Base-by-base conservation (phyloP, 2,888 invertebrate genomes). In the Heliconius cydno region DNA sequence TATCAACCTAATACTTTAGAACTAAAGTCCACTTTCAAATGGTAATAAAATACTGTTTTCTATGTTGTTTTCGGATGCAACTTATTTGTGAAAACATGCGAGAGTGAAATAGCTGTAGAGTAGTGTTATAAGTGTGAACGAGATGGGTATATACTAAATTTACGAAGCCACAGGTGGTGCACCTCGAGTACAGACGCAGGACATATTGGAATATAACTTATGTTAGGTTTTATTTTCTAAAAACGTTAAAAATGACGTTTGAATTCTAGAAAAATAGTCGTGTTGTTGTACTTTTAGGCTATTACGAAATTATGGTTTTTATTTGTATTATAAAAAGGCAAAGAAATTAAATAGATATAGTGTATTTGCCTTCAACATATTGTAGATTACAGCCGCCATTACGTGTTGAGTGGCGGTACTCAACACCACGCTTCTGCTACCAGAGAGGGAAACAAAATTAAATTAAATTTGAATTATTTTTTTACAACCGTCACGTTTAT, bases 141-240 rank as follows among this genome's bases (percentile, higher is more conserved):
- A 84, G 92, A 91, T 71, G 83, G 86, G 87, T 87, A 91, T 90
- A 94, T 91, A 92, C 92, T 92, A 95, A 95, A 95, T 94, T 95
- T 94, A 93, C 93, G 91, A 90, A 94, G 94, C 95, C 91, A 95
- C 95, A 95, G 95, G 95, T 95, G 94, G 94, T 92, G 92, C 87
- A 92, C 94, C 94, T 92, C 91, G 93, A 71, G 94, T 92, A 94
- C 92, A 89, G 89, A 80, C 84, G 84, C 86, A 89, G 85, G 91
- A 80, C 46, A 82, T 81, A 82, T 81, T 89, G 90, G 89, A 80
- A 38, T 65, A 41, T 12, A 25, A 25, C 12, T 79, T 80, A 30
- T 12, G 52, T 22, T 52, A 12, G 22, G 30, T 57, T 73, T 73
- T 73, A 30, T 15, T 30, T 41, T 28, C 12, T 25, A 34, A 41